phyloP scores from a whole-genome alignment of 2,113 vertebrate species.

The Saguinus imperator region DNA sequence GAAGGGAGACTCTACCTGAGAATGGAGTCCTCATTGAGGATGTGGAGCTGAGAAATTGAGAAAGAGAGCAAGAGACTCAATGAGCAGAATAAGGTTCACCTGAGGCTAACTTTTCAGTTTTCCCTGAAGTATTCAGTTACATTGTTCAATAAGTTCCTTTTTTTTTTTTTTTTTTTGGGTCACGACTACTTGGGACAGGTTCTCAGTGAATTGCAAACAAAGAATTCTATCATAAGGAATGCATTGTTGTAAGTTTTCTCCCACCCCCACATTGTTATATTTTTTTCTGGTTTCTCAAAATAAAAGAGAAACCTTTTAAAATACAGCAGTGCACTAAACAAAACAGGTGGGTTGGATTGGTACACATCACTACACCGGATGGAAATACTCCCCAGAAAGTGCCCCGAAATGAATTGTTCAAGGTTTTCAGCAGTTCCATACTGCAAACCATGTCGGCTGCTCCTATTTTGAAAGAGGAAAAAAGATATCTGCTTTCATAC shows the following conservation, averaged over 20 bases:
- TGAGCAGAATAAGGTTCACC: neutral
- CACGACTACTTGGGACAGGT: neutral
- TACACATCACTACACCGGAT: neutral
- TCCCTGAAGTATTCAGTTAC: neutral
- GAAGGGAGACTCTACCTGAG: neutral
- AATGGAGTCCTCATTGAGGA: neutral
- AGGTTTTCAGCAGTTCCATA: conserved; percentile 63
- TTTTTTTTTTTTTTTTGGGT: neutral
- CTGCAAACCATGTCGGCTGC: conserved; percentile 54
- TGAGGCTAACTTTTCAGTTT: neutral
- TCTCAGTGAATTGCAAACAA: neutral
- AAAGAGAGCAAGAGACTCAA: neutral
- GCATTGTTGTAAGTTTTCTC: neutral
- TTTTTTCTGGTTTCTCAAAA: conserved; percentile 10
- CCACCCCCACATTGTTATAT: too few relatives aligned
- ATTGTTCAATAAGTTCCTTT: neutral
- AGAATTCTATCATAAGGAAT: neutral
- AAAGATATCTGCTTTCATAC: conserved; percentile 62
- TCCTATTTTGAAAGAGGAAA: conserved; percentile 56
- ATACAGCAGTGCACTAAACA: neutral
- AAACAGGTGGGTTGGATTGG: neutral
- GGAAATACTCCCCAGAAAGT: conserved; percentile 30
- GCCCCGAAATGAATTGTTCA: conserved; percentile 54
- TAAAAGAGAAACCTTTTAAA: neutral
- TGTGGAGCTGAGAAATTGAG: neutral